Base-by-base conservation (phyloP, 2,797 vertebrate species). In the Lithobates sylvaticus region DNA sequence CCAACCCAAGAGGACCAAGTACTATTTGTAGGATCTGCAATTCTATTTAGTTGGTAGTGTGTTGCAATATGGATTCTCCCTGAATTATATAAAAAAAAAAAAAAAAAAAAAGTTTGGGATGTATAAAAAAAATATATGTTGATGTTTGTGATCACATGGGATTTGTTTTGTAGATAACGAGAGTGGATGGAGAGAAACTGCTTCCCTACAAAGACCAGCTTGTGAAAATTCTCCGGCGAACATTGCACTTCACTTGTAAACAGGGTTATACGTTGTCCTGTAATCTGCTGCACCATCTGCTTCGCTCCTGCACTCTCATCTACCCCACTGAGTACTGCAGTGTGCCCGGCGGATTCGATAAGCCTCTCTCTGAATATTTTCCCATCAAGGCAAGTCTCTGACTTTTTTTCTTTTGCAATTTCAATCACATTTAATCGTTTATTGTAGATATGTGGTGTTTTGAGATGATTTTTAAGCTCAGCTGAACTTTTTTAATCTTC, bases 261-360 rank as follows among this genome's bases (percentile, higher is more conserved):
- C 98, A 98, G 93, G 98, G 98, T 90, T 99, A 99, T 94, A 96
- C 93, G 81, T 94, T 99, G 82, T 96, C 98, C 89, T 98, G 98
- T 93, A 98, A 97, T 94, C 94, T 99, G 92, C 93, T 99, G 90
- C 96, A 99, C 89, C 97, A 99, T 91, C 95, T 98, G 89, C 96
- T 99, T 73, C 97, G 97, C 89, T 98, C 97, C 89, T 94, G 94
- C 67, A 97, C 95, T 72, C 96, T 99, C 89, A 96, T 96, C 93
- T 99, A 98, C 93, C 98, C 98, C 90, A 99, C 96, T 54, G 98
- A 99, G 89, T 99, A 99, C 94, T 98, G 98, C 94, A 99, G 98
- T 90, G 92, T 99, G 81, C 97, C 98, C 16, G 97, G 97, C 32
- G 97, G 98, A 90, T 99, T 98, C 93, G 93, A 96, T 90, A 96